A percentile compares a stretch with the other conserved stretches of the same genome.
Conservation (phyloP, 2,797 vertebrate species). For the Emys orbicularis region DNA sequence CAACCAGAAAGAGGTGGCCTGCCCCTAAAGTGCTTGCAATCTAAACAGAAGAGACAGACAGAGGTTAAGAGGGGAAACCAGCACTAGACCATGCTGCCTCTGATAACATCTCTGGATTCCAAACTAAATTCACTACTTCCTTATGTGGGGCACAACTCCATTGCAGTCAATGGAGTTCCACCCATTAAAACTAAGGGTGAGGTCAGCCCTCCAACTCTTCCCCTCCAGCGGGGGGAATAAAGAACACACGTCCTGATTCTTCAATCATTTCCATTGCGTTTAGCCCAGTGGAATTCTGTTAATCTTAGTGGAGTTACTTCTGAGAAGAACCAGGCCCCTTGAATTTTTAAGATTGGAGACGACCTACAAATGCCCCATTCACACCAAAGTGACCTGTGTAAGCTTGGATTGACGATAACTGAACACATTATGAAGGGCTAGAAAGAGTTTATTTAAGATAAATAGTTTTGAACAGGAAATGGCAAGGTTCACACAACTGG, state of each 20-base stretch:
- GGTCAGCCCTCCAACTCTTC: background rate
- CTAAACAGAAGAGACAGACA: background rate
- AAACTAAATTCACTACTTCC: conserved; percentile 12
- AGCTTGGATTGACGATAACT: conserved; percentile 28
- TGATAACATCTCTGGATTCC: background rate
- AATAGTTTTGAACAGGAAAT: conserved; percentile 44
- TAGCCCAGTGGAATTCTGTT: background rate
- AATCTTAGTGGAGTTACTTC: conserved; percentile 20
- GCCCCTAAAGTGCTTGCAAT: background rate
- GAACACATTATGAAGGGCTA: background rate
- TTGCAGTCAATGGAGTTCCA: background rate
- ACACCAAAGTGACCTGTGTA: conserved; percentile 31
- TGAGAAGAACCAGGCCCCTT: background rate
- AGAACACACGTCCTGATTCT: conserved; percentile 9
- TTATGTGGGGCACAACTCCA: conserved; percentile 33
- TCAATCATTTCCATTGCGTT: background rate
- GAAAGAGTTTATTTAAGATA: background rate
- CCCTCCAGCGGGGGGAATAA: background rate
- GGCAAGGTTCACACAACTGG: conserved; percentile 9
- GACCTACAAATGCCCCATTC: conserved; percentile 32
- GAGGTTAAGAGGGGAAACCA: background rate
- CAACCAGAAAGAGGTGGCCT: background rate
- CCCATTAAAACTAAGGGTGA: background rate
- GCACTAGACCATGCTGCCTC: background rate
- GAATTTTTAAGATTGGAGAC: conserved; percentile 25